Evolutionary conservation across 2,797 vertebrate genomes (phyloP), one percentile per base, ranked within the genome.

Genomic region (Bucorvus abyssinicus): DNA sequence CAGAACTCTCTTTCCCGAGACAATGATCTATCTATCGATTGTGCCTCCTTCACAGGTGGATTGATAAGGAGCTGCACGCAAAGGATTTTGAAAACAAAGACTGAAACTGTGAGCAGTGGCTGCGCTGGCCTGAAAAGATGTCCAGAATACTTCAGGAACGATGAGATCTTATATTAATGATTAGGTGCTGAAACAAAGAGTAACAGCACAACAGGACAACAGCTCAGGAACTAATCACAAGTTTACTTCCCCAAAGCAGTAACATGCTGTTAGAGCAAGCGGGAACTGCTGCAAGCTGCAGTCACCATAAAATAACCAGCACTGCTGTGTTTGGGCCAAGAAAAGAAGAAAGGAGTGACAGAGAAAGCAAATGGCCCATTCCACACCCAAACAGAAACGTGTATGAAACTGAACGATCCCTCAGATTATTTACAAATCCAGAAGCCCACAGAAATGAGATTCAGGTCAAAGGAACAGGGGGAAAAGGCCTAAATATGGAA

Each of bases 381-480:
- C 29, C 47, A 49, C 11, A 20, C 18, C 24, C 47, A 15, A 20
- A 73, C 26, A 27, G 47, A 53, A 83, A 69, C 7, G 5, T 0
- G 0, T 0, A 1, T 40, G 65, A 55, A 81, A 34, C 2, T 0
- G 3, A 86, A 71, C 2, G 12, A 73, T 20, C 30, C 42, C n/a
- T 86, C 55, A 22, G 19, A 42, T 29, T 19, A 53, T 30, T 57
- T 24, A 65, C 52, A 50, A 50, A 83, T 12, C 63, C 75, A 84
- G 18, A 65, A 53, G 57, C 19, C 19, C 45, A 47, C 19, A 47
- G 45, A 47, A 9, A 40, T 9, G 38, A 47, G 19, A 47, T 47
- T 47, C 19, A 47, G 22, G 45, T 22, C 45, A 47, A 47, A 47
- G 45, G 45, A 47, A 21, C 45, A 47, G 47, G 47, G 47, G 59